Percentiles rank a stretch among this genome's conserved stretches.
Conservation (phyloP, 2,113 vertebrate species). For the Sceloporus tristichus region DNA sequence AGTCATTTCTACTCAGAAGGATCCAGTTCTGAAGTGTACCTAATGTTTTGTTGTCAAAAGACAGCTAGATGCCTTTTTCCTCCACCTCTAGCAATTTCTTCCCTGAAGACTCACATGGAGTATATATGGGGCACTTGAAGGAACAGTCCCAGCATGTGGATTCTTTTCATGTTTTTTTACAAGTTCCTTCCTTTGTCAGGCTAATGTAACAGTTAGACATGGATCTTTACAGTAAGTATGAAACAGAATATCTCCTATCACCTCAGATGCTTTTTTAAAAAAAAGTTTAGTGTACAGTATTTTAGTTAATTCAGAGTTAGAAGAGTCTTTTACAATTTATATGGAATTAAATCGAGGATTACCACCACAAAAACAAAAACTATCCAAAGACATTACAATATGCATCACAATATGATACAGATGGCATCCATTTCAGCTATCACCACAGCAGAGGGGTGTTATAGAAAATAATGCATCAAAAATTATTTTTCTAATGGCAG, state of each 20-base stretch:
- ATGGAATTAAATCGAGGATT: neutral
- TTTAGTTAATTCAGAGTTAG: neutral
- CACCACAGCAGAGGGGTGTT: neutral
- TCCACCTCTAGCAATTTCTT: no score
- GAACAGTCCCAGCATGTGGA: no score
- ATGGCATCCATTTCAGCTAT: neutral
- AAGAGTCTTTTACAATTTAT: neutral
- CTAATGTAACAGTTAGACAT: neutral
- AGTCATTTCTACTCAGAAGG: no score
- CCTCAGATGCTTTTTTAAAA: neutral
- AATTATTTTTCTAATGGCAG: neutral
- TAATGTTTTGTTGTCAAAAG: no score
- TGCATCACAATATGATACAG: neutral
- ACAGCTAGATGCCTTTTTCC: no score
- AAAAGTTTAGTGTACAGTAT: neutral
- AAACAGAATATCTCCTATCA: neutral
- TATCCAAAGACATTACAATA: neutral
- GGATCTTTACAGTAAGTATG: no score
- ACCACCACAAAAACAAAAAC: neutral
- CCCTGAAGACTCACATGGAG: no score
- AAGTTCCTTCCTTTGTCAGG: no score
- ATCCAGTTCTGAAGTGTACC: no score
- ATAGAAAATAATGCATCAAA: neutral
- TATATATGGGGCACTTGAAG: no score
- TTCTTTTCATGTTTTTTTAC: no score